Evolutionary conservation across 2,113 vertebrate genomes (phyloP), one percentile per base, ranked within the genome.

Genomic region (Nematolebias whitei): DNA sequence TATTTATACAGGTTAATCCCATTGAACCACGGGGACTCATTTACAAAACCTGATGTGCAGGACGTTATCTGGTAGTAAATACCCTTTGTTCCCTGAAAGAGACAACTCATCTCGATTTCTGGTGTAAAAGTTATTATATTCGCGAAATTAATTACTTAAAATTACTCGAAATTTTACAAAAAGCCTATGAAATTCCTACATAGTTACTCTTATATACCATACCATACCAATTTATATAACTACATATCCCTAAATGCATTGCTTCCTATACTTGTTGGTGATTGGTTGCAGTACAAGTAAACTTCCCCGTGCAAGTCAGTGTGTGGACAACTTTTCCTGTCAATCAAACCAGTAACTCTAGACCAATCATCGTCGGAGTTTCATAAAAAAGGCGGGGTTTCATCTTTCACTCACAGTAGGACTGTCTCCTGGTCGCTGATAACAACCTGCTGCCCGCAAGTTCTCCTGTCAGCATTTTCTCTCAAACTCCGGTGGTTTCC

Each of bases 381-480:
- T 11, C 1, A 13, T 2, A 1, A 0, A 3, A 20, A 72, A 75
- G 92, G 91, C 76, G 89, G 86, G 79, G 6, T 41, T 64, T 40
- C 73, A 52, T 35, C 56, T 1, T 67, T 5, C 64, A 79, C 55
- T 1, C 69, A 5, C 62, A 79, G 61, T 66, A 75, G 0, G 63
- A 50, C 64, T 76, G 83, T 74, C 78, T 71, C 82, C 79, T 68
- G 77, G 57, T 70, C 76, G 76, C 77, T 85, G 88, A 80, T 85
- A 84, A 76, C 89, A 89, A 91, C 88, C 88, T 86, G 87, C 88
- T 67, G 76, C 80, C 85, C 64, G 76, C 39, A 85, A 77, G 86
- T 89, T 75, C 19, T 56, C n/a, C 68, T 71, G 80, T 78, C 65
- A 76, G 16, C 74, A 12, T 8, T 32, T 32, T n/a, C 55, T 12